Evolutionary conservation across 2,797 vertebrate genomes (phyloP), one percentile per base, ranked within the genome.

Genomic region (Tachyglossus aculeatus): DNA sequence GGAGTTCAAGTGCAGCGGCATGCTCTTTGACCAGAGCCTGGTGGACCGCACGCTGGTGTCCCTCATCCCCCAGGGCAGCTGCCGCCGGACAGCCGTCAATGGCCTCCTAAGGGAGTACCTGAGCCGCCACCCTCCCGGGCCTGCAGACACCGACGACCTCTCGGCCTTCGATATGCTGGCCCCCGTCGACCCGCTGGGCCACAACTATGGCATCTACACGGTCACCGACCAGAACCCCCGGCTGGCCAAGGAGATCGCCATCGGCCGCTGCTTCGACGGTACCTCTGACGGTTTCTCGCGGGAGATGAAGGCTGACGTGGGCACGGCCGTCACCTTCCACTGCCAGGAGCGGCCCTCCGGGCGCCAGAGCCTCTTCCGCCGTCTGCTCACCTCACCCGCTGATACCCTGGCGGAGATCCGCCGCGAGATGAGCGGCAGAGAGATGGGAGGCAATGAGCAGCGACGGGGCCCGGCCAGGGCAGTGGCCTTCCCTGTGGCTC

Each of bases 161-260:
- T 80, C 91, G 0, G 85, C 90, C 21, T 98, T 99, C 82, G 86
- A 89, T 81, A 98, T 99, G 98, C 82, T 99, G 72, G 96, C 96
- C 0, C 98, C 97, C 0, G 90, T 98, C 0, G 98, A 99, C 84
- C 97, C 97, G 0, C 84, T 99, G 45, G 98, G 98, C 25, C 98
- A 99, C 91, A 99, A 99, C 88, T 99, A 99, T 1, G 98, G 98
- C 54, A 96, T 99, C 86, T 99, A 99, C 86, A 99, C 98, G 0
- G 98, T 99, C 81, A 99, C 97, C 3, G 98, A 99, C 86, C 98
- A 98, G 88, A 99, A 94, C 86, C 97, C 98, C 0, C 90, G 96
- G 9, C 73, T 97, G 55, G 97, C 98, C 54, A 99, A 99, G 88
- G 98, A 99, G 65, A 99, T 99, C 0, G 98, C 98, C 52, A 98